Percentiles rank a stretch among this genome's conserved stretches.
These are phyloP conservation scores for Drosophila kambysellisi DNA, from an alignment of 2,888 invertebrate species.

Conservation along the genomic window DNA sequence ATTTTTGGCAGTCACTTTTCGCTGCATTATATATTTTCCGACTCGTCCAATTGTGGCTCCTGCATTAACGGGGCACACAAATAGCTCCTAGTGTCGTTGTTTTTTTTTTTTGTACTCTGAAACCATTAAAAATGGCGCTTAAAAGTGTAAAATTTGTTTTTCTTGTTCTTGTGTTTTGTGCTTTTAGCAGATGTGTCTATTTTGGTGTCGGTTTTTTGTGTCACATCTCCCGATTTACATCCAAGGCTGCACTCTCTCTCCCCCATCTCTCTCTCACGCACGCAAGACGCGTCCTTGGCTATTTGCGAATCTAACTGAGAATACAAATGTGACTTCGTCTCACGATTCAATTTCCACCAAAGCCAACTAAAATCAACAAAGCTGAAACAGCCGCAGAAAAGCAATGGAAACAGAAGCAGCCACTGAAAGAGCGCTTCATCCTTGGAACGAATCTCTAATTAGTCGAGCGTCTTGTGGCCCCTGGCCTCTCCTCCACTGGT, in stretches of 20 bases:
- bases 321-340: slow-evolving; percentile 36
- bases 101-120: not conserved
- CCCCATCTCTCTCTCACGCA: not conserved
- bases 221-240: slow-evolving; percentile 35
- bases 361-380: slow-evolving; percentile 45
- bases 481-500: not conserved
- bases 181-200: slow-evolving; percentile 27
- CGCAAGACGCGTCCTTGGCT: slow-evolving; percentile 34
- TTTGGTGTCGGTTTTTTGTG: slow-evolving; percentile 7
- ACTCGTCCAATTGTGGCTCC: not conserved
- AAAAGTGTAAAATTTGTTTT: no score
- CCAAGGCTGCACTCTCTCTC: slow-evolving; percentile 34
- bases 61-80: not conserved
- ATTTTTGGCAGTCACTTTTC: not conserved
- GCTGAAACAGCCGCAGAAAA: slow-evolving; percentile 1
- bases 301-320: slow-evolving; percentile 10
- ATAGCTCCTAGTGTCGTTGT: not conserved
- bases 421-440: slow-evolving; percentile 16
- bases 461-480: slow-evolving; percentile 33
- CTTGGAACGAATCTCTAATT: slow-evolving; percentile 49
- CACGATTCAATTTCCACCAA: slow-evolving; percentile 38
- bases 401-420: not conserved
- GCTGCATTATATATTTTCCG: not conserved
- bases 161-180: not conserved
- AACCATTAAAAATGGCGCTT: no score